Percentiles rank a stretch among this genome's conserved stretches.
Conservation (phyloP, 2,113 vertebrate species). For the Tetrao urogallus region DNA sequence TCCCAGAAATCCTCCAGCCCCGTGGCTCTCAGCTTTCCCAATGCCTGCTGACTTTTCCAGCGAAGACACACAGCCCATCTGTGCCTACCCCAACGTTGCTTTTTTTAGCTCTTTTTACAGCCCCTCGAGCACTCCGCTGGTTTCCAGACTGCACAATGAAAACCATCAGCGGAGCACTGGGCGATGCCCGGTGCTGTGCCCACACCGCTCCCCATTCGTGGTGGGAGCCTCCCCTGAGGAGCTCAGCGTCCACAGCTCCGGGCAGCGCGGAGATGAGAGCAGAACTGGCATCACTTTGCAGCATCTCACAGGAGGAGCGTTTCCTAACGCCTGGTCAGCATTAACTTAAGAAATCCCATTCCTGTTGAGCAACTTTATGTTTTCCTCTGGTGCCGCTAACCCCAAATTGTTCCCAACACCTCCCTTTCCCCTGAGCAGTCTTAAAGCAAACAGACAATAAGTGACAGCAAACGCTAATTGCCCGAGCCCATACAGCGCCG, state of each 20-base stretch:
- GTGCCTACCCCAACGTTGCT: not conserved
- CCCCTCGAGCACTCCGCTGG: not conserved
- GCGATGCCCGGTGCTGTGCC: not conserved
- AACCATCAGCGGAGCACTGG: not conserved
- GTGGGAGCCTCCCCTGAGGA: not conserved
- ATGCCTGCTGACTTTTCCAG: not conserved
- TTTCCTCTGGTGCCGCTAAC: not conserved
- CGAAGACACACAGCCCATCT: not conserved
- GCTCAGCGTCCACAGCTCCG: fast-evolving
- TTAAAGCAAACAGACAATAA: not conserved
- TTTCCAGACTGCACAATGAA: not conserved
- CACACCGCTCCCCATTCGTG: fast-evolving
- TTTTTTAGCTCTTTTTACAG: not conserved
- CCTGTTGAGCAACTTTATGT: not conserved
- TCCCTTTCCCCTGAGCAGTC: not conserved
- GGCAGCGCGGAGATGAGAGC: not conserved
- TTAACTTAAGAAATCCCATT: not conserved
- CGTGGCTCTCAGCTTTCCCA: not conserved
- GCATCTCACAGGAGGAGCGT: not conserved
- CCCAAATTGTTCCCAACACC: not conserved
- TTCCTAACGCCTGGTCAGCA: not conserved
- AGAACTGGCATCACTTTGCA: not conserved
- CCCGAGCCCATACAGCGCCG: fast-evolving
- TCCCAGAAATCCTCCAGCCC: not conserved
- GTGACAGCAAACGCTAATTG: not conserved